These are phyloP conservation scores for Scytalopus superciliaris DNA, from an alignment of 2,113 vertebrate species.

Conservation along the genomic window DNA sequence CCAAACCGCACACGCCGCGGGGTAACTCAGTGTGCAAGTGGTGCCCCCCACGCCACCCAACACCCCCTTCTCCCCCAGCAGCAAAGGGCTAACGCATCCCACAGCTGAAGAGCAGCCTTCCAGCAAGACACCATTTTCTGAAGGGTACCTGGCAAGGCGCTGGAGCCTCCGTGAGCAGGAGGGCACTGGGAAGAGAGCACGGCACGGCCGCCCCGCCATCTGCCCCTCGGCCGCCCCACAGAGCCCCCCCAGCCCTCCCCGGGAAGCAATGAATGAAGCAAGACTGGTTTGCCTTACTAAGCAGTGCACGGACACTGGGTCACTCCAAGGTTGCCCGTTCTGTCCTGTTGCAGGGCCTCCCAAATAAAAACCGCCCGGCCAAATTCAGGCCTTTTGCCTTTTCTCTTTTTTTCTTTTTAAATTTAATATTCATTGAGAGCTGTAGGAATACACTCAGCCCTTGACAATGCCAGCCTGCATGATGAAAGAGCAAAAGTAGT, in stretches of 20 bases:
- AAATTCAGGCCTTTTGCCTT: constrained; percentile 4
- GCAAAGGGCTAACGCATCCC: background rate
- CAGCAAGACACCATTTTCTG: constrained; percentile 33
- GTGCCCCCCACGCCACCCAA: background rate
- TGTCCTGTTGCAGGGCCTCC: constrained; percentile 38
- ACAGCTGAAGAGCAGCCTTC: background rate
- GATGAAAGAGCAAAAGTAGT: constrained; percentile 84
- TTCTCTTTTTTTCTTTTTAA: background rate
- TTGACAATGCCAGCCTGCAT: constrained; percentile 77
- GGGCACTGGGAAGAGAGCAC: background rate
- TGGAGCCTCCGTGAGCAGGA: background rate
- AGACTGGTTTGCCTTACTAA: constrained; percentile 34
- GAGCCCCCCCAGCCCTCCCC: background rate
- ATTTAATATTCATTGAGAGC: constrained; percentile 63
- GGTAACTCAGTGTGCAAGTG: too few relatives aligned
- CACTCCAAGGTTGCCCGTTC: constrained; percentile 43
- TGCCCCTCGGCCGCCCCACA: background rate
- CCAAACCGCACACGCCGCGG: too few relatives aligned
- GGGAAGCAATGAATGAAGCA: constrained; percentile 32
- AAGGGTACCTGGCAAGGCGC: background rate
- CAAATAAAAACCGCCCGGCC: constrained; percentile 51
- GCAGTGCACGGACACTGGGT: background rate
- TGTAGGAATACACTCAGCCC: constrained; percentile 74
- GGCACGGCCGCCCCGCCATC: constrained; percentile 58
- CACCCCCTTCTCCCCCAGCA: background rate